Evolutionary conservation across 2,888 invertebrate genomes (phyloP), one percentile per base, ranked within the genome.

Genomic region (Magallana nippona): DNA sequence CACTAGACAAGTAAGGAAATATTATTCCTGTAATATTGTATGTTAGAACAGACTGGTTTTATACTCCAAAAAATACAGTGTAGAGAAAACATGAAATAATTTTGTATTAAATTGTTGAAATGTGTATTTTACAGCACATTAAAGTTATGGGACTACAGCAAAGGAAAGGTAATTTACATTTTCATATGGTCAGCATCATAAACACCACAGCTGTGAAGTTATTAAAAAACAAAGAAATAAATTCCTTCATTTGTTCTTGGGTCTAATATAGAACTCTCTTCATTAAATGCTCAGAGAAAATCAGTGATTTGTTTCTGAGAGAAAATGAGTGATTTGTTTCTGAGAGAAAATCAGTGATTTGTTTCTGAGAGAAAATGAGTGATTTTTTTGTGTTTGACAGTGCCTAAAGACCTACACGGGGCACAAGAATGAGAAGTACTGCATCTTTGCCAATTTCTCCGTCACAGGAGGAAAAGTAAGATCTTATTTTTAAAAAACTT

Each of bases 371-470:
- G n/a, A n/a, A n/a, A n/a, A n/a, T n/a, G n/a, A n/a, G n/a, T n/a
- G n/a, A n/a, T n/a, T n/a, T n/a, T n/a, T n/a, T n/a, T n/a, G n/a
- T 84, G 60, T 84, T 77, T 91, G 93, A 83, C 90, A 94, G 95
- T 99, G 99, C 94, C 95, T 99, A 84, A 99, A 99, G 95, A 98
- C 98, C 0, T 99, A 99, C 93, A 97, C 97, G 0, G 99, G 99
- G 5, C 99, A 99, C 94, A 97, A 97, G 94, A 99, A 99, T 94
- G 99, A 99, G 95, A 99, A 99, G 94, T 99, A 98, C 95, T 99
- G 99, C 94, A 98, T 99, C 94, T 99, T 99, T 94, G 99, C 99
- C 79, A 99, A 99, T 95, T 99, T 99, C 95, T 99, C 99, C 58
- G 99, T 99, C 10, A 99, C 99, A 19, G 99, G 99, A 85, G 99